Evolutionary conservation across 2,797 vertebrate species (phyloP).

Genomic region (Myotis daubentonii): DNA sequence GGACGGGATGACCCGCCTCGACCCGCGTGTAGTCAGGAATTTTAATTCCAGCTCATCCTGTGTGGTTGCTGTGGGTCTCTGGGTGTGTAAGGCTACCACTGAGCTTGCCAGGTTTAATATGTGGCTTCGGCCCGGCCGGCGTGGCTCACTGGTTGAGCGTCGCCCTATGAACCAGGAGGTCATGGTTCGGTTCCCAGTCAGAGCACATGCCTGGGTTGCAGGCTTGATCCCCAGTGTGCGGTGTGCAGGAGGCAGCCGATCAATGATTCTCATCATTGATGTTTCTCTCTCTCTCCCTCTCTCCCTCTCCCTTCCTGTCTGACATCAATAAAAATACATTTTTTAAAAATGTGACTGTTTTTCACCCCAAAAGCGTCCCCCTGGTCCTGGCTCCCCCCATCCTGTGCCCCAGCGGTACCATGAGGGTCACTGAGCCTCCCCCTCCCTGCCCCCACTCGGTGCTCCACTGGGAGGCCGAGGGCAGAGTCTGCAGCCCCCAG

Average conservation of each 20-base stretch:
- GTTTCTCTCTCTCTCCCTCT: too few relatives aligned
- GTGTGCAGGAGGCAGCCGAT: too few relatives aligned
- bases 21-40: rapidly evolving
- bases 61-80: background rate
- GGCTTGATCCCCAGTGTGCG: too few relatives aligned
- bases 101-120: background rate
- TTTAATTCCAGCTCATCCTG: background rate
- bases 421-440: too few relatives aligned
- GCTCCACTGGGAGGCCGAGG: background rate
- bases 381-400: background rate
- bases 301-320: too few relatives aligned
- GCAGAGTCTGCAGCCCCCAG: rapidly evolving
- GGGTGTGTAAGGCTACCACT: background rate
- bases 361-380: background rate
- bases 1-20: background rate
- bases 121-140: background rate
- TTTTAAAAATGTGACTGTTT: too few relatives aligned
- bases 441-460: rapidly evolving
- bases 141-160: too few relatives aligned
- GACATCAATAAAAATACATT: too few relatives aligned
- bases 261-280: too few relatives aligned
- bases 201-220: too few relatives aligned
- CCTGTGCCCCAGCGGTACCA: rapidly evolving
- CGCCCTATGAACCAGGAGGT: too few relatives aligned
- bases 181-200: too few relatives aligned